Evolutionary conservation across 2,113 vertebrate species (phyloP), one percentile per base, ranked within the genome.

Genomic region (Tupaia chinensis): DNA sequence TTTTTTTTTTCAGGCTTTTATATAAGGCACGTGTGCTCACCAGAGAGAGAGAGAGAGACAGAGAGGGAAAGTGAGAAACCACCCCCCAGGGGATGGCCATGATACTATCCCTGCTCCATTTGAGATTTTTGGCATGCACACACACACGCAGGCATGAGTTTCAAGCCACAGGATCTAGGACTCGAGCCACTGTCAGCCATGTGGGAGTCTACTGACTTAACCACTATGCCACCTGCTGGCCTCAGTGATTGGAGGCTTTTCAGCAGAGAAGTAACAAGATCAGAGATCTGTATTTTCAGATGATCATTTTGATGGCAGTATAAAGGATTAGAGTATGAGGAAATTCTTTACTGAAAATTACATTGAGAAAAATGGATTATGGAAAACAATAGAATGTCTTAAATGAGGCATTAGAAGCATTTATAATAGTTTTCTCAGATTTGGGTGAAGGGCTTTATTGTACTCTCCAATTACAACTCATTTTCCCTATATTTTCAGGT

Each of bases 361-460:
- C 44, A 44, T 44, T 44, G 3, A 56, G 77, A 66, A n/a, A 89
- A 91, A 91, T 91, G 9, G 80, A 83, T 89, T 91, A 32, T 89
- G 76, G 76, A 96, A 89, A 95, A 85, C 73, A 95, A 93, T 90
- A 90, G 54, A 72, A 73, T 94, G 11, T 93, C 56, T 90, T 96
- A 82, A 96, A 89, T 60, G 77, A 97, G 53, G 58, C 54, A 70
- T 91, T 63, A 34, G 76, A 93, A 92, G 25, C 34, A 76, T 93
- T 94, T 93, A 53, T 92, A 90, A 80, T 87, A 87, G 32, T 32
- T 77, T 58, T 94, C 14, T 97, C 80, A 74, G 69, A 79, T 78
- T 22, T 89, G 53, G 60, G 25, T 94, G 63, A 74, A 53, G 96
- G 34, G 15, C 58, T 93, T 95, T 94, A 74, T 94, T 68, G 58